These are phyloP conservation scores for Cheiracanthium punctorium DNA, from an alignment of 2,888 invertebrate species.

Conservation along the genomic window DNA sequence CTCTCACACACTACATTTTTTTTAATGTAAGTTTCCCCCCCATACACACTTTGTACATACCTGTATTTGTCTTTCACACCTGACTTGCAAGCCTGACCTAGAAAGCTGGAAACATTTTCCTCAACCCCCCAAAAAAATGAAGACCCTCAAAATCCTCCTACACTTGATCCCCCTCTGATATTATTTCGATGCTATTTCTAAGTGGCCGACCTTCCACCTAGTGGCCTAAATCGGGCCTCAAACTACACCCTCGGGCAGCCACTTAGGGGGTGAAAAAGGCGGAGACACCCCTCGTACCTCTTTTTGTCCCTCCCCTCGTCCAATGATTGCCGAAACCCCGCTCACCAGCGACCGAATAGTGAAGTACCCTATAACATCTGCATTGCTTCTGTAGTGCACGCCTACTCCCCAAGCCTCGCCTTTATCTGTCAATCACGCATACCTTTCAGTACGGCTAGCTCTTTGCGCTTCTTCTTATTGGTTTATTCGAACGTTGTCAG, in stretches of 20 bases:
- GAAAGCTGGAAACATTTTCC: not conserved
- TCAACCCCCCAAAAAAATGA: not conserved
- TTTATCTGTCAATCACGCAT: slow-evolving; percentile 49
- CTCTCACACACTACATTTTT: no score
- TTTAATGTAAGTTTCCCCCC: no score
- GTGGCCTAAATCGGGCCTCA: slow-evolving; percentile 53
- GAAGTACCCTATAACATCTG: slow-evolving; percentile 37
- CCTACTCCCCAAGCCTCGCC: slow-evolving; percentile 38
- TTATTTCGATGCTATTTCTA: slow-evolving; percentile 46
- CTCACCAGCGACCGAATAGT: slow-evolving; percentile 49
- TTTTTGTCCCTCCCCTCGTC: slow-evolving; percentile 32
- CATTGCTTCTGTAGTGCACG: slow-evolving; percentile 36
- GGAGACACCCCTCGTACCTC: slow-evolving; percentile 24
- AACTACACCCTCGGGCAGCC: slow-evolving; percentile 23
- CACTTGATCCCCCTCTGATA: slow-evolving; percentile 47
- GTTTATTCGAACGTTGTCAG: slow-evolving; percentile 47
- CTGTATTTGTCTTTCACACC: no score
- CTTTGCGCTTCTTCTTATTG: slow-evolving; percentile 38
- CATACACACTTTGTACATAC: no score
- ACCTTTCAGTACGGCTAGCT: slow-evolving; percentile 37
- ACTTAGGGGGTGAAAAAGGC: slow-evolving; percentile 56
- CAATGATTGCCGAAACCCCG: slow-evolving; percentile 57
- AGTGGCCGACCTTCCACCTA: slow-evolving; percentile 51
- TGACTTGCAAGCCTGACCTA: slow-evolving; percentile 3
- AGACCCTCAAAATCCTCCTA: slow-evolving; percentile 2